A percentile compares a stretch with the other conserved stretches of the same genome.
These are phyloP conservation scores for Muraenolepis orangiensis DNA, from an alignment of 2,797 vertebrate species.

Conservation along the genomic window DNA sequence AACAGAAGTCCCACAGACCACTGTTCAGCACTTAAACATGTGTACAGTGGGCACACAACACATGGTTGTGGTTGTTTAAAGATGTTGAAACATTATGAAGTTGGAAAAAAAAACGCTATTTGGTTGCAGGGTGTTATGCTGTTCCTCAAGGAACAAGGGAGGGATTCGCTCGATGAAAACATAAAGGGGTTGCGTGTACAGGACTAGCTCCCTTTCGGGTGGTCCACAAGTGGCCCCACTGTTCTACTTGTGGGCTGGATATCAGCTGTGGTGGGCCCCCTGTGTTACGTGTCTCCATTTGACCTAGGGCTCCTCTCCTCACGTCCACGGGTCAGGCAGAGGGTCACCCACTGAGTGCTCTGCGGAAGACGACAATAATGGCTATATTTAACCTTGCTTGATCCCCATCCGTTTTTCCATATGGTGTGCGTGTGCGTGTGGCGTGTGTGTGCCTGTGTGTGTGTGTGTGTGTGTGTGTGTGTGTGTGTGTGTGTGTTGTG, in stretches of 20 bases:
- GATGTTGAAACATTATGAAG: not conserved
- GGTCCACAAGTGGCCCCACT: not conserved
- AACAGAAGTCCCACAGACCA: no score
- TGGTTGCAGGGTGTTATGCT: not conserved
- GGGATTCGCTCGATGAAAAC: not conserved
- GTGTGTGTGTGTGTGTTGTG: conserved; percentile 6
- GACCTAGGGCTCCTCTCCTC: not conserved
- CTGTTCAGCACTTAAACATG: not conserved
- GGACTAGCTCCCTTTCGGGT: not conserved
- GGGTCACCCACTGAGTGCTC: not conserved
- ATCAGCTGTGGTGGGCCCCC: not conserved
- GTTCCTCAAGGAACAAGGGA: not conserved
- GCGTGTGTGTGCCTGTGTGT: not conserved
- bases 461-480: conserved; percentile 8
- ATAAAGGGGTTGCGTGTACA: not conserved
- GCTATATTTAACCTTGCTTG: not conserved
- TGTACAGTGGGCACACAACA: not conserved
- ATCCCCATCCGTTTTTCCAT: conserved; percentile 1
- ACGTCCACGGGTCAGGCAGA: not conserved
- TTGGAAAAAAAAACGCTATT: not conserved
- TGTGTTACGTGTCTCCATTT: not conserved
- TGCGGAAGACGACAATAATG: not conserved
- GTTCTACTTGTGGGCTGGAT: not conserved
- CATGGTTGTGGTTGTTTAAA: no score
- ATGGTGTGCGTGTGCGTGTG: conserved; percentile 12